Evolutionary conservation across 2,888 invertebrate genomes (phyloP).

Genomic region (Tenthredo scrophulariae): DNA sequence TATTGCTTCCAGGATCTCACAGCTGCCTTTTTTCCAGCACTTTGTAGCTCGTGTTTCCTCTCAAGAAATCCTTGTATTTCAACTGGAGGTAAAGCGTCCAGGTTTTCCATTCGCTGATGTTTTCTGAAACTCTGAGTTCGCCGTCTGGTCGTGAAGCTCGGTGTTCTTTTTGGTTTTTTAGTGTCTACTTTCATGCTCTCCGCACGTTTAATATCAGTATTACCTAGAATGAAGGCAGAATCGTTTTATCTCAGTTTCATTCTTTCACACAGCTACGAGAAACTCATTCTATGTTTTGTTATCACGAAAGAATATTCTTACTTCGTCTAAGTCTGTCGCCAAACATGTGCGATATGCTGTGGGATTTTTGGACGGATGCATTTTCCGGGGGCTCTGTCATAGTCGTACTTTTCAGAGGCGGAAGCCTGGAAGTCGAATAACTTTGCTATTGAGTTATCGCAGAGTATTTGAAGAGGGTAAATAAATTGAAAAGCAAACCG

Average conservation of each 20-base stretch:
- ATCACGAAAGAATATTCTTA: constrained; percentile 60
- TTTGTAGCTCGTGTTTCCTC: constrained; percentile 95
- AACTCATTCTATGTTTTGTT: background rate
- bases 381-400: constrained; percentile 59
- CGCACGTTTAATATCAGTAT: constrained; percentile 86
- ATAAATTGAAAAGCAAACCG: background rate
- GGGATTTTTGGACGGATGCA: constrained; percentile 81
- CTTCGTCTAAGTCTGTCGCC: constrained; percentile 84
- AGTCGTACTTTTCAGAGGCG: constrained; percentile 66
- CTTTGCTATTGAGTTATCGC: background rate
- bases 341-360: constrained; percentile 82
- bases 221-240: constrained; percentile 60
- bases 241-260: constrained; percentile 2
- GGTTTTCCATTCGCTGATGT: constrained; percentile 82
- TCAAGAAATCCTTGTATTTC: constrained; percentile 95
- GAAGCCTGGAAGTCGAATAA: constrained; percentile 59
- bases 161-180: constrained; percentile 94
- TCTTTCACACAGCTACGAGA: constrained; percentile 45
- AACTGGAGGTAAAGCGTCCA: constrained; percentile 89
- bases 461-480: background rate
- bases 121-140: constrained; percentile 93
- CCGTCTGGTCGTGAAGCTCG: constrained; percentile 96
- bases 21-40: constrained; percentile 96
- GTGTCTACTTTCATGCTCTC: constrained; percentile 92
- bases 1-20: constrained; percentile 97